Base-by-base conservation (phyloP, 2,888 invertebrate species). In the Drosophila pseudotakahashii region DNA sequence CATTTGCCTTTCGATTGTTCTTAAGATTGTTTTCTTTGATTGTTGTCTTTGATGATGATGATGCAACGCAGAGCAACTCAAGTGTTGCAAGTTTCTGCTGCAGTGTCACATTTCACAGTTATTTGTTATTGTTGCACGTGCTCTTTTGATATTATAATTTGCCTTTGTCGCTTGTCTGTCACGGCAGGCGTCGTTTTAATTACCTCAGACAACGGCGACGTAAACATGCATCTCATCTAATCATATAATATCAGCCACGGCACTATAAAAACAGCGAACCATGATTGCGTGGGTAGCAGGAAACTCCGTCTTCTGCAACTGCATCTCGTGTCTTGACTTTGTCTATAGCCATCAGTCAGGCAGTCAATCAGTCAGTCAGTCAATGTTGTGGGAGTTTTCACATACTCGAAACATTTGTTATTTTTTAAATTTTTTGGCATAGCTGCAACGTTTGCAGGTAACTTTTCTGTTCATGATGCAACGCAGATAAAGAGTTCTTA, bases 31-130 rank as follows among this genome's bases (percentile, higher is more conserved):
- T 50, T 48, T 41, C 32, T 36, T 50, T 16, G 30, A 41, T 16
- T 51, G 37, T 41, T 44, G 41, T 36, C 52, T 14, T 32, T 10
- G 16, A 34, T 19, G 36, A 10, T 37, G 45, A 41, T 78, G 76
- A 81, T 78, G 78, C 74, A 77, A 77, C 53, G 48, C 53, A 59
- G 51, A 68, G 72, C 54, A 73, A 52, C 69, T 75, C 77, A 64
- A 79, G 59, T 78, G 73, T 71, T 78, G 73, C 58, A 66, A 59
- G 60, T 19, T 44, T 30, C 30, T 61, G 70, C 36, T 68, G 79
- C 63, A 79, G 79, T 80, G 85, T 80, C 82, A 67, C 85, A 81
- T 80, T 80, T 76, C 81, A 80, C 79, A 80, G 79, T 79, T 79
- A 84, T 58, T 67, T 69, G 63, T 68, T 78, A 55, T 34, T 70